Base-by-base conservation (phyloP, 1,140 invertebrate genomes). In the Aphelinus atriplicis region DNA sequence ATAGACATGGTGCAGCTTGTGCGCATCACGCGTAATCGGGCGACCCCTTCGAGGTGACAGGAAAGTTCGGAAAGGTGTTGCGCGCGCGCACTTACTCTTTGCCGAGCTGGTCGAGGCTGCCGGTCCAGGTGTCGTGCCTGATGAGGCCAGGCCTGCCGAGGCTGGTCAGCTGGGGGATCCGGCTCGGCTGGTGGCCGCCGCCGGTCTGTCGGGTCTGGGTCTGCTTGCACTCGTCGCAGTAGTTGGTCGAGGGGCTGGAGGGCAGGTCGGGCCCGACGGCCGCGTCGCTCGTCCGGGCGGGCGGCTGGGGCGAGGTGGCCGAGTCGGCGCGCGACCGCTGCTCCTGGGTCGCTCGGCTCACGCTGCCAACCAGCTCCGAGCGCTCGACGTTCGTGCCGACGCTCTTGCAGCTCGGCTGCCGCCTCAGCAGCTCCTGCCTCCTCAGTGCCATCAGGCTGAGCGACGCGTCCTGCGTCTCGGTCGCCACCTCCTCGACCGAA, bases 171-270 rank as follows among this genome's bases (percentile, higher is more conserved):
- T 26, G 26, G 26, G 26, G 26, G 26, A 26, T 26, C 26, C 26
- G 26, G 26, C 26, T 26, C 26, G 26, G 26, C 26, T 26, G 26
- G 26, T 26, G 26, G 26, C 26, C 26, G 26, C 26, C 26, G 26
- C 26, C 26, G 26, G 26, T 26, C 26, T 26, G 26, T 26, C 26
- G 26, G 26, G 26, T 26, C 26, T 26, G 26, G 26, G 89, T 89
- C 70, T 90, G 90, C 79, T 91, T 91, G 81, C 91, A 92, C 77
- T 92, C 91, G 80, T 92, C 91, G 86, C 91, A 92, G 73, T 92
- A 89, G 78, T 90, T 90, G 55, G 90, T 89, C 63, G 88, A 85
- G 26, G 9, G 10, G 63, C 4, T 26, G 48, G 43, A 2, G 47
- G 1, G 89, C 0, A 90, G 79, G 2, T 88, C 88, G 9, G 89